These are phyloP conservation scores for Coracias cyanogaster DNA, from an alignment of 2,797 vertebrate genomes.

Conservation along the genomic window DNA sequence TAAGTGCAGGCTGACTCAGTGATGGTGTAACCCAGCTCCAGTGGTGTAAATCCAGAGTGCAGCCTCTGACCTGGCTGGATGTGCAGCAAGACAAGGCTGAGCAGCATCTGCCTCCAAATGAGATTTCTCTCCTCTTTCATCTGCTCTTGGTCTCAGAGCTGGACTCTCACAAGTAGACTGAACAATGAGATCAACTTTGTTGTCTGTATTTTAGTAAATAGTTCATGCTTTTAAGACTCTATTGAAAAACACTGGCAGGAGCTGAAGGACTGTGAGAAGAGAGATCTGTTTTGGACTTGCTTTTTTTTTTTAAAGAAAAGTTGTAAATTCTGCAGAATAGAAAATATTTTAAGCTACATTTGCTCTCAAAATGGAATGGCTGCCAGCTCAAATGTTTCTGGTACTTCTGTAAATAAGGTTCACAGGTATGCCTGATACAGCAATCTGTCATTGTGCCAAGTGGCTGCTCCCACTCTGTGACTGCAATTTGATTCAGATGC, in stretches of 20 bases:
- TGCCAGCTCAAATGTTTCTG: slow-evolving; percentile 49
- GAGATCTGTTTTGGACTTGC: neutral
- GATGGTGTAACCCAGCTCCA: neutral
- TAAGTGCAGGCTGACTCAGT: neutral
- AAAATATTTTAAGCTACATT: neutral
- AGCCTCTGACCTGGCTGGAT: neutral
- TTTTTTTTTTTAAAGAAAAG: neutral
- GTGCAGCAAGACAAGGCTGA: neutral
- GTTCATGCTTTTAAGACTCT: neutral
- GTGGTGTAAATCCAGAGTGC: neutral
- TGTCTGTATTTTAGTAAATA: neutral
- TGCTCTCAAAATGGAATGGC: neutral
- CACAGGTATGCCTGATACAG: slow-evolving; percentile 24
- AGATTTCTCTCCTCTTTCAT: neutral
- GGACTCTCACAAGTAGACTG: neutral
- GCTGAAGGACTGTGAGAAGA: neutral
- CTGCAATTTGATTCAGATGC: neutral
- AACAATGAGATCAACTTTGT: neutral
- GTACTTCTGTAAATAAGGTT: slow-evolving; percentile 33
- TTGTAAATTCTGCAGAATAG: neutral
- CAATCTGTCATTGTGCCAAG: neutral
- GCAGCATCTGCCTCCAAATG: neutral
- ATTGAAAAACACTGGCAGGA: neutral
- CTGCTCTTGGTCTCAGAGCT: neutral
- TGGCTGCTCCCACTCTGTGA: neutral